phyloP scores from a whole-genome alignment of 1,140 invertebrate genomes.

The Helicorthomorpha holstii region DNA sequence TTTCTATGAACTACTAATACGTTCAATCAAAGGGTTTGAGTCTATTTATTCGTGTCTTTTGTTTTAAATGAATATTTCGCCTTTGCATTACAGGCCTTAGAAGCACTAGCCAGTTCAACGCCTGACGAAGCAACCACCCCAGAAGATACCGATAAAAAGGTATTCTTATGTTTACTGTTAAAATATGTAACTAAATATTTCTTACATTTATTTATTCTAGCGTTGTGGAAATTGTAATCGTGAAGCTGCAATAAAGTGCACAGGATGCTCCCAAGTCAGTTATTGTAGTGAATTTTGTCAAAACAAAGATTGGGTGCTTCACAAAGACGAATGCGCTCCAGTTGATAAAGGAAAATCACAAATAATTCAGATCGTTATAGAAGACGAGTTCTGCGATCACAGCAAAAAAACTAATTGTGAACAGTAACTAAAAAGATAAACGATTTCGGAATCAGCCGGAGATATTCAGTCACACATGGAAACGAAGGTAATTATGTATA shows the following conservation, averaged over 20 bases:
- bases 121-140: not conserved
- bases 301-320: slow-evolving; percentile 64
- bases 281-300: slow-evolving; percentile 78
- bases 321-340: slow-evolving; percentile 56
- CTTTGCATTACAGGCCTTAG: not conserved
- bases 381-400: too few species aligned
- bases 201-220: slow-evolving; percentile 20
- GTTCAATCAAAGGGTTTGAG: too few species aligned
- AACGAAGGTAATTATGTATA: too few species aligned
- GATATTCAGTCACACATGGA: too few species aligned
- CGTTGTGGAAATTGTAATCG: slow-evolving; percentile 72
- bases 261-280: slow-evolving; percentile 58
- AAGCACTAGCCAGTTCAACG: not conserved
- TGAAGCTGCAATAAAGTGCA: slow-evolving; percentile 67
- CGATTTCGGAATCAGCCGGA: too few species aligned
- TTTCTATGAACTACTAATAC: too few species aligned
- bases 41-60: too few species aligned
- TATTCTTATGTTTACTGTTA: not conserved
- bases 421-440: too few species aligned
- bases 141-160: not conserved
- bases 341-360: too few species aligned
- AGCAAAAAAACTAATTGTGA: too few species aligned
- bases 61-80: too few species aligned
- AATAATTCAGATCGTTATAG: too few species aligned
- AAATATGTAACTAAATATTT: not conserved